A percentile compares a stretch with the other conserved stretches of the same genome.
Evolutionary conservation across 2,797 vertebrate genomes (phyloP).

Genomic region (Scolopax bukidnonensis): DNA sequence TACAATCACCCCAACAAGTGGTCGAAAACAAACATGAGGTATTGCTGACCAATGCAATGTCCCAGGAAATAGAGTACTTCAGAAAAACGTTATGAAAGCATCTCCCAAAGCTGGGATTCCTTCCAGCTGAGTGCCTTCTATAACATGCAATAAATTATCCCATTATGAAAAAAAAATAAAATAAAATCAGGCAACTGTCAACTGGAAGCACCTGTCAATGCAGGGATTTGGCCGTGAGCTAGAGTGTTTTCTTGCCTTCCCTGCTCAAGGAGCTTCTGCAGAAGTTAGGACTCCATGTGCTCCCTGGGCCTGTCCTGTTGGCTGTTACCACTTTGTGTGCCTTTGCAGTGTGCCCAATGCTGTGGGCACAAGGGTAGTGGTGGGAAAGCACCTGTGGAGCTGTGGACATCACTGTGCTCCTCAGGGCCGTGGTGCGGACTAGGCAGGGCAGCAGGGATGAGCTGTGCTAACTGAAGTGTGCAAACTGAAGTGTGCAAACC

Average conservation of each 20-base stretch:
- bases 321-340: neutral
- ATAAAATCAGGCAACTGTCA: neutral
- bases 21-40: neutral
- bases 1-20: neutral
- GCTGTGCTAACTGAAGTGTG: neutral
- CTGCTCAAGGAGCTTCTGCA: neutral
- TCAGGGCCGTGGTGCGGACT: accelerated
- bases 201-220: neutral
- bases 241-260: neutral
- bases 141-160: slow-evolving; percentile 35
- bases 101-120: slow-evolving; percentile 37
- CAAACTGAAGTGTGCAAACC: too few species aligned
- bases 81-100: slow-evolving; percentile 17
- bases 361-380: accelerated
- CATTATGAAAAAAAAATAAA: neutral
- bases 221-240: neutral
- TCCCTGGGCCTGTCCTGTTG: neutral
- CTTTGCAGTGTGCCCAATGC: accelerated
- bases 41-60: neutral
- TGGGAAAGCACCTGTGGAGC: neutral
- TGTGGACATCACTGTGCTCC: neutral
- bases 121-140: slow-evolving; percentile 32
- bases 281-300: neutral
- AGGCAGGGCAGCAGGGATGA: accelerated
- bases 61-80: neutral